These are phyloP conservation scores for Allacma fusca DNA, from an alignment of 2,888 invertebrate genomes.

Conservation along the genomic window DNA sequence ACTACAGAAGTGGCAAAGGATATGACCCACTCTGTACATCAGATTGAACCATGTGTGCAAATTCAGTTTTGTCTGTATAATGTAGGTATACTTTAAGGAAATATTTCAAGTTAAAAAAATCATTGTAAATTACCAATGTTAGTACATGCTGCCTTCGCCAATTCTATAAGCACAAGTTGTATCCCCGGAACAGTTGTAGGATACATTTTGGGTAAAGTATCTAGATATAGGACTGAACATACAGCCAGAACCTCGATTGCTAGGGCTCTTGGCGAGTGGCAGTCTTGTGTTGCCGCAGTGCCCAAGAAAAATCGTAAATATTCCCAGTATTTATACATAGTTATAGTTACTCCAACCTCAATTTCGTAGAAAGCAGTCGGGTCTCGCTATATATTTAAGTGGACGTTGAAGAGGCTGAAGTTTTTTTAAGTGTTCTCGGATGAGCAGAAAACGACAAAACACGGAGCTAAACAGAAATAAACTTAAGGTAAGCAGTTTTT, in stretches of 20 bases:
- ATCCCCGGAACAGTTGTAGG: not conserved
- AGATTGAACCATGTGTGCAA: constrained; percentile 21
- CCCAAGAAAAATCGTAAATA: constrained; percentile 5
- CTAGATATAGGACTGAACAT: no score
- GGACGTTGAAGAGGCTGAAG: constrained; percentile 4
- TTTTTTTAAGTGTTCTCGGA: constrained; percentile 10
- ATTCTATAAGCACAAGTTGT: not conserved
- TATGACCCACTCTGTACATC: no score
- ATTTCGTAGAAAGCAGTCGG: not conserved
- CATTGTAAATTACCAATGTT: constrained; percentile 21
- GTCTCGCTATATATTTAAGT: not conserved
- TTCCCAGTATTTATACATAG: not conserved
- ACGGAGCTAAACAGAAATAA: constrained; percentile 18
- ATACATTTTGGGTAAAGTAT: no score
- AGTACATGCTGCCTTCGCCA: not conserved
- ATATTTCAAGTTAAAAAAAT: constrained; percentile 3
- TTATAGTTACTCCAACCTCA: not conserved
- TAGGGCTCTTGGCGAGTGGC: not conserved
- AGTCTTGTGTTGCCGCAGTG: not conserved
- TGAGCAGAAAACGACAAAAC: not conserved
- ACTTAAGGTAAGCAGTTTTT: constrained; percentile 24
- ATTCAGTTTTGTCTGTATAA: not conserved
- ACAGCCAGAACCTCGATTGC: no score
- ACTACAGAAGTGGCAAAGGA: no score
- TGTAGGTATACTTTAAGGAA: not conserved